Evolutionary conservation across 2,113 vertebrate genomes (phyloP).

Genomic region (Ochotona curzoniae): DNA sequence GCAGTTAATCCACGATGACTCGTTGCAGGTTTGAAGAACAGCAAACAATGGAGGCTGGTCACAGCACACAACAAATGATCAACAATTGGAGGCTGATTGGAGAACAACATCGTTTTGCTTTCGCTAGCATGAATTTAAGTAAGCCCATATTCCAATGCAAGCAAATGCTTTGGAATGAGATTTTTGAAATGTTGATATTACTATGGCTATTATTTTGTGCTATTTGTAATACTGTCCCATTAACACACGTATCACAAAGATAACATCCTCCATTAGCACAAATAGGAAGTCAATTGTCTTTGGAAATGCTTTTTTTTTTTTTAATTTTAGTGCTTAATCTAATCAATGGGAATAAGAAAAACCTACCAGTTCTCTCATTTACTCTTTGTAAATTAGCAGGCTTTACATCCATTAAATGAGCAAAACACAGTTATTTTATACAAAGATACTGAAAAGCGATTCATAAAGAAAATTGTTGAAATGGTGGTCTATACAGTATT

Average conservation of each 20-base stretch:
- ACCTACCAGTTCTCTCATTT: background rate
- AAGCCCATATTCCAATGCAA: constrained; percentile 41
- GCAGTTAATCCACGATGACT: background rate
- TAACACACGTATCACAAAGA: constrained; percentile 50
- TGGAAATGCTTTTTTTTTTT: background rate
- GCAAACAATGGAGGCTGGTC: background rate
- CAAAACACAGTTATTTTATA: background rate
- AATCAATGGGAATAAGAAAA: background rate
- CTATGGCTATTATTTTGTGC: background rate
- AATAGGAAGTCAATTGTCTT: background rate
- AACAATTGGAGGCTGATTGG: background rate
- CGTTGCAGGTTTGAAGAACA: background rate
- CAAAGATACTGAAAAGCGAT: background rate
- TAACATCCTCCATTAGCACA: constrained; percentile 18
- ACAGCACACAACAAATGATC: background rate
- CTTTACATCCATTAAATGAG: background rate
- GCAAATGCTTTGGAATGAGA: constrained; percentile 21
- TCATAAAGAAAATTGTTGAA: background rate
- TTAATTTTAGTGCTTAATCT: background rate
- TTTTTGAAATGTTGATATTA: background rate
- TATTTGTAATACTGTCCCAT: background rate
- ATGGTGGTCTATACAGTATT: background rate
- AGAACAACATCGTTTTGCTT: constrained; percentile 21
- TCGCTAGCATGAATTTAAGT: constrained; percentile 2
- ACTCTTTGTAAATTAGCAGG: background rate